Conservation (phyloP, 2,113 vertebrate species). For the Ceyx cyanopectus region DNA sequence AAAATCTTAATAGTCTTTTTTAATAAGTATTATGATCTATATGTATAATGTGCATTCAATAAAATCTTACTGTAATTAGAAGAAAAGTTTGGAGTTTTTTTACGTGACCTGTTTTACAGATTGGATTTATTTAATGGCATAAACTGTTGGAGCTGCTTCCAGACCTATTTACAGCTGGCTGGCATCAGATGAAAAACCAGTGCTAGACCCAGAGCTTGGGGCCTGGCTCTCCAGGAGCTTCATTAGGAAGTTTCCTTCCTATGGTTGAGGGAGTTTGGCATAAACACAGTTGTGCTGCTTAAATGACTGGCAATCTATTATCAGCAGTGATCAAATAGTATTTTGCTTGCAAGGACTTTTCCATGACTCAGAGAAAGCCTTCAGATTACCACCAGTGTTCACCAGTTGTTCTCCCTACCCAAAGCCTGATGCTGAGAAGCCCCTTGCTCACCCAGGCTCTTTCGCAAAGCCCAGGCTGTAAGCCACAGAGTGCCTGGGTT, state of each 20-base stretch:
- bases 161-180: constrained; percentile 29
- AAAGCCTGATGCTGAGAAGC: fast-evolving
- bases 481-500: background rate
- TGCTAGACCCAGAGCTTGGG: background rate
- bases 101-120: constrained; percentile 71
- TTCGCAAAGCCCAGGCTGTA: background rate
- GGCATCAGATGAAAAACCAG: background rate
- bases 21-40: constrained; percentile 79
- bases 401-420: fast-evolving
- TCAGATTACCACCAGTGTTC: fast-evolving
- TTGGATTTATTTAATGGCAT: constrained; percentile 56
- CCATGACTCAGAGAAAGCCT: fast-evolving
- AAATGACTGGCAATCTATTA: background rate
- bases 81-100: constrained; percentile 71
- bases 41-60: constrained; percentile 76
- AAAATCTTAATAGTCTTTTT: constrained; percentile 79
- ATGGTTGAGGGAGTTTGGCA: background rate
- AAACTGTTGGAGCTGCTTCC: constrained; percentile 33
- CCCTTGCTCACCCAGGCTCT: fast-evolving
- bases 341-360: background rate
- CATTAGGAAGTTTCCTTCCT: constrained; percentile 11
- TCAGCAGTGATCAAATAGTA: background rate
- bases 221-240: constrained; percentile 24
- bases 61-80: constrained; percentile 79
- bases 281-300: background rate